These are phyloP conservation scores for Bombus turneri DNA, from an alignment of 1,140 invertebrate species.

Conservation along the genomic window DNA sequence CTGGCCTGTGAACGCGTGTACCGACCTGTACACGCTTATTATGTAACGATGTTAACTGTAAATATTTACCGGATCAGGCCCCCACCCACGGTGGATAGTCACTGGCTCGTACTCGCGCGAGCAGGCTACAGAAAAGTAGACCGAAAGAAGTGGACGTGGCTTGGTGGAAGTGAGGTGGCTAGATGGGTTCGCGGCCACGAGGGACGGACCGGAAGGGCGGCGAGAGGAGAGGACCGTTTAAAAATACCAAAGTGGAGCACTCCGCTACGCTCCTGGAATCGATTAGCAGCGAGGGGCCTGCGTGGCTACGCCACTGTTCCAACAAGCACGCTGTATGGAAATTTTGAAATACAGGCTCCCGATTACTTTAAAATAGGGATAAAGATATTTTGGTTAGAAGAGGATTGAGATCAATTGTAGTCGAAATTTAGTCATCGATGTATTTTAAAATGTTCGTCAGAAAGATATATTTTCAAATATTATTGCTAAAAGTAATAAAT, in stretches of 20 bases:
- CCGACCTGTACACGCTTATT: conserved; percentile 66
- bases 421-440: no score
- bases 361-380: no score
- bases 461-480: no score
- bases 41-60: conserved; percentile 78
- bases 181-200: conserved; percentile 24
- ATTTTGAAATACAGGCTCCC: neutral
- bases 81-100: conserved; percentile 3
- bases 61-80: conserved; percentile 74
- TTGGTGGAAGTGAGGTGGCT: conserved; percentile 35
- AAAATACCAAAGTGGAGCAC: conserved; percentile 75
- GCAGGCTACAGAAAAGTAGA: conserved; percentile 65
- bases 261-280: conserved; percentile 61
- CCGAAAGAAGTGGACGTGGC: conserved; percentile 59
- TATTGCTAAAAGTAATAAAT: no score
- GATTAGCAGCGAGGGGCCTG: conserved; percentile 27
- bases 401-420: no score
- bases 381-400: no score
- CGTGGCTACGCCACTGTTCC: conserved; percentile 12
- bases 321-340: neutral
- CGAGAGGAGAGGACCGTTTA: conserved; percentile 64
- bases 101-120: conserved; percentile 1
- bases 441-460: no score
- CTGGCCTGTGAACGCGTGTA: conserved; percentile 53
- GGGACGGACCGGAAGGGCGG: conserved; percentile 48